Base-by-base conservation (phyloP, 2,797 vertebrate genomes). In the Pyrocephalus nanus region DNA sequence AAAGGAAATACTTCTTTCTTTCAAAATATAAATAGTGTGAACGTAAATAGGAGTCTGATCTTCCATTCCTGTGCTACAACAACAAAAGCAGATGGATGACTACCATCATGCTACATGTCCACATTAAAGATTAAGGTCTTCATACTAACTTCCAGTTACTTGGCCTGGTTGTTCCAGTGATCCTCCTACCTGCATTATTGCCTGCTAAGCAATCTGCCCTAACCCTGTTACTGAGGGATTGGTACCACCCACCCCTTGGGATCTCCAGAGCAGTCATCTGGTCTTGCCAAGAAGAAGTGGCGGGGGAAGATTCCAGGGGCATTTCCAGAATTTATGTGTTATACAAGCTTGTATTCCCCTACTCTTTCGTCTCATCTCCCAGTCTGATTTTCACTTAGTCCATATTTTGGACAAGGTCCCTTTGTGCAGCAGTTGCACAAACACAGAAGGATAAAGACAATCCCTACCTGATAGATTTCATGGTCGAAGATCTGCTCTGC, bases 401-500 rank as follows among this genome's bases (percentile, higher is more conserved):
- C 42, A 30, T 42, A 76, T 36, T 1, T 71, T 25, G 42, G 64
- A 60, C 27, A 64, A 67, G 18, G 36, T 36, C 36, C 43, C 55
- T 3, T 4, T 29, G 47, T 55, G 30, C 51, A 75, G 43, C 30
- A 86, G 15, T 6, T 69, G 70, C 45, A 50, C 32, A 70, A 80
- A 72, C 18, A 65, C 38, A 40, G 38, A 86, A 75, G 14, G 16
- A 78, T 53, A 84, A 92, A 79, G 51, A 43, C 17, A 38, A 38
- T 57, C 89, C 66, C 89, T 92, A 96, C 85, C 91, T 91, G 82
- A 54, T 26, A 26, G 62, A 61, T 61, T 66, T 77, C 27, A 38
- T 50, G 62, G 70, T 42, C 0, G 15, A 72, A 88, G 70, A 23
- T 91, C 55, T 93, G 69, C 66, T 88, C 45, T 91, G 85, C 47